Evolutionary conservation across 2,888 invertebrate genomes (phyloP).

Genomic region (Sclerodermus sp.): DNA sequence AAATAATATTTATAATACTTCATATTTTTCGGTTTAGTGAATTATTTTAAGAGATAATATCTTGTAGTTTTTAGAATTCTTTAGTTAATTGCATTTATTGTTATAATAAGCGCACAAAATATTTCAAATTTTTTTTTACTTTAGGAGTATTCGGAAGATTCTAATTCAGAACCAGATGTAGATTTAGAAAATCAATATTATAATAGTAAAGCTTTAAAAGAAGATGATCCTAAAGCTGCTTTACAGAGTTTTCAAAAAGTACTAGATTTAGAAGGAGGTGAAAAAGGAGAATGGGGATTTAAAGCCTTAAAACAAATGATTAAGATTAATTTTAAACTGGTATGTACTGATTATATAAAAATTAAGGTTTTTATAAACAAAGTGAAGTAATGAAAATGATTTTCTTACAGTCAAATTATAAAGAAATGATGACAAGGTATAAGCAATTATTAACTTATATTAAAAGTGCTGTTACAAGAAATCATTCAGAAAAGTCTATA

Average conservation of each 20-base stretch:
- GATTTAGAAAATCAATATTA: constrained; percentile 99
- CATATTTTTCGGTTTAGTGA: too few species aligned
- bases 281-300: constrained; percentile 99
- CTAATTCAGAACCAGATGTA: constrained; percentile 98
- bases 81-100: too few species aligned
- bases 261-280: constrained; percentile 92
- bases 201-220: constrained; percentile 97
- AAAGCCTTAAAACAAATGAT: constrained; percentile 99
- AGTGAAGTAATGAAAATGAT: not conserved
- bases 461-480: constrained; percentile 97
- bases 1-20: too few species aligned
- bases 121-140: constrained; percentile 23
- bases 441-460: constrained; percentile 97
- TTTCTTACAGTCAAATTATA: constrained; percentile 78
- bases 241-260: constrained; percentile 94
- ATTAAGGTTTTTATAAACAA: too few species aligned
- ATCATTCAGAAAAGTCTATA: constrained; percentile 99
- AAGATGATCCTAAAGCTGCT: constrained; percentile 91
- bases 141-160: constrained; percentile 98
- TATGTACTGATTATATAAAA: constrained; percentile 57
- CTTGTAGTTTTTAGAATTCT: too few species aligned
- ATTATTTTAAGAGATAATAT: too few species aligned
- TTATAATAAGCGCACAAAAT: not conserved
- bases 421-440: constrained; percentile 94
- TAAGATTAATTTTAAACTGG: constrained; percentile 97